phyloP scores from a whole-genome alignment of 2,797 vertebrate species.

The Brachyrhaphis roseni region DNA sequence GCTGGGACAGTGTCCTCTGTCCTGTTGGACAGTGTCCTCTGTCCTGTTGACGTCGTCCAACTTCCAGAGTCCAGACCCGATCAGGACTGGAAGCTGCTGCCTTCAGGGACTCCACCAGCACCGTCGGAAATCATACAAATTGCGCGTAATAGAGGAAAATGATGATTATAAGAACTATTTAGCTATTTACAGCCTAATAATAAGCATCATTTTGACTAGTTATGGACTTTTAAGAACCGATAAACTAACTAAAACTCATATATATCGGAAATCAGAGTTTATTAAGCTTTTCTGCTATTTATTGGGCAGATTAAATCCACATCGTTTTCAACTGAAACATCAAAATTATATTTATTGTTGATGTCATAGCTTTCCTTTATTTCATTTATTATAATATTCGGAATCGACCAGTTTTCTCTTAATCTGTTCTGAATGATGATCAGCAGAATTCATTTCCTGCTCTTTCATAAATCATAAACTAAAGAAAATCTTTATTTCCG shows the following conservation, averaged over 20 bases:
- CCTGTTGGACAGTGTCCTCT: conserved; percentile 59
- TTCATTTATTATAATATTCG: too few species aligned
- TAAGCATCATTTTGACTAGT: not conserved
- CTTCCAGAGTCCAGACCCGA: conserved; percentile 50
- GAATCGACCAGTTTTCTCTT: not conserved
- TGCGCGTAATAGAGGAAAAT: not conserved
- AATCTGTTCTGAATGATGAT: not conserved
- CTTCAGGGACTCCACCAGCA: conserved; percentile 23
- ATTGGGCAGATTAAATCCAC: not conserved
- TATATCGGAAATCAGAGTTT: not conserved
- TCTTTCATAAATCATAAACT: not conserved
- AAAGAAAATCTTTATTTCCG: not conserved
- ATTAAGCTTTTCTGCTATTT: not conserved
- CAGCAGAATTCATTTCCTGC: not conserved
- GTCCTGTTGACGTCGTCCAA: conserved; percentile 67
- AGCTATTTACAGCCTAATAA: not conserved
- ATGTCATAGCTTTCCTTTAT: too few species aligned
- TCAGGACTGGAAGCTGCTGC: conserved; percentile 37
- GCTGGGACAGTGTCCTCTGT: conserved; percentile 56
- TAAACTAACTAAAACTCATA: not conserved
- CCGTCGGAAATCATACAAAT: not conserved
- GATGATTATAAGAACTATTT: not conserved
- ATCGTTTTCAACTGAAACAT: too few species aligned
- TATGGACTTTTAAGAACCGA: not conserved
- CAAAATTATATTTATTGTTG: too few species aligned